Percentiles rank a stretch among this genome's conserved stretches.
Evolutionary conservation across 2,797 vertebrate species (phyloP).

Genomic region (Sternotherus odoratus): DNA sequence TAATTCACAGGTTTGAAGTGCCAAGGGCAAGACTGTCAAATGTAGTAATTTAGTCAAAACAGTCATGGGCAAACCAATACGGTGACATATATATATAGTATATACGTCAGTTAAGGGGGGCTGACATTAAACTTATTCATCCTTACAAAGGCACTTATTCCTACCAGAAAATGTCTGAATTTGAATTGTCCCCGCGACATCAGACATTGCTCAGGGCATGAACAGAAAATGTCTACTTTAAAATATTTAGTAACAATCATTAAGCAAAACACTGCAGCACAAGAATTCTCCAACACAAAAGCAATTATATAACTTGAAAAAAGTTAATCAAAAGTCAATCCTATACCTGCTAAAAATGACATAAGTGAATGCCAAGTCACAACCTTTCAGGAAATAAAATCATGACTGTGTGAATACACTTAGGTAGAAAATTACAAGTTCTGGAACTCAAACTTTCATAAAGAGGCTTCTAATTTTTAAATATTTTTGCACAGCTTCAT

Average conservation of each 20-base stretch:
- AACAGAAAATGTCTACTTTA: conserved; percentile 60
- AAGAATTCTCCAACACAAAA: conserved; percentile 51
- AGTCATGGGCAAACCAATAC: conserved; percentile 66
- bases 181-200: background rate
- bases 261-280: conserved; percentile 24
- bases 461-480: conserved; percentile 75
- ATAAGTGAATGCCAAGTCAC: conserved; percentile 29
- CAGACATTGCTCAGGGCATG: conserved; percentile 25
- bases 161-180: conserved; percentile 39
- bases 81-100: background rate
- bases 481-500: conserved; percentile 79
- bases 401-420: conserved; percentile 10
- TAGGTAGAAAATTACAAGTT: conserved; percentile 58
- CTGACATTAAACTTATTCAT: conserved; percentile 54
- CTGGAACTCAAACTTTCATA: conserved; percentile 77
- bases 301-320: conserved; percentile 33
- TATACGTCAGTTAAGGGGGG: conserved; percentile 43
- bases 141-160: conserved; percentile 47
- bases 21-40: conserved; percentile 65
- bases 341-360: conserved; percentile 30
- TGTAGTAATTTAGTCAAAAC: conserved; percentile 73
- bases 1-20: conserved; percentile 71
- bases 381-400: conserved; percentile 51
- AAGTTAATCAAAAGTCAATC: conserved; percentile 73
- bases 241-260: conserved; percentile 58